Percentiles rank a stretch among this genome's conserved stretches.
Conservation (phyloP, 2,888 invertebrate species). For the Caenorhabditis zanzibari region DNA sequence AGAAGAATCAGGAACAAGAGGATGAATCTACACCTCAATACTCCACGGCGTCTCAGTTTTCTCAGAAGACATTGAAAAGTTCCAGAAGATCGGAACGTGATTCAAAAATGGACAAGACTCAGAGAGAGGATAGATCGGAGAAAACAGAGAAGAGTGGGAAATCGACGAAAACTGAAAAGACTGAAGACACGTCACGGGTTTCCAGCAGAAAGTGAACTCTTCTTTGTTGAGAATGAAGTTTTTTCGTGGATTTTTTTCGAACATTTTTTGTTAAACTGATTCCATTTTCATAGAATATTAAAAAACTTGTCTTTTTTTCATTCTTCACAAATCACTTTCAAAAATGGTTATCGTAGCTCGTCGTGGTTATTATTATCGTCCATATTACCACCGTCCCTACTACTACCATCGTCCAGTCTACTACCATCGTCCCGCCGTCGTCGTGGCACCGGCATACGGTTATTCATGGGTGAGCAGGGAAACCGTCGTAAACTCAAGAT, state of each 20-base stretch:
- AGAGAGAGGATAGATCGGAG: slow-evolving; percentile 3
- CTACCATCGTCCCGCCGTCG: slow-evolving; percentile 3
- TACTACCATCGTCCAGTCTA: slow-evolving; percentile 39
- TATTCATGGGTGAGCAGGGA: slow-evolving; percentile 30
- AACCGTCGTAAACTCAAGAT: not conserved
- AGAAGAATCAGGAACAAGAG: not conserved
- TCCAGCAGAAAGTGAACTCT: slow-evolving; percentile 1
- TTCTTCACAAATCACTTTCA: not conserved
- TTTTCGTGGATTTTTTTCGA: not conserved
- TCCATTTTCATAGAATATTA: not conserved
- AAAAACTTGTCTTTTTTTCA: not conserved
- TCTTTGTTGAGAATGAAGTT: not conserved
- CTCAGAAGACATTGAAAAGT: not conserved
- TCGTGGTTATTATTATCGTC: not conserved
- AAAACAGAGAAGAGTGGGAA: slow-evolving; percentile 6
- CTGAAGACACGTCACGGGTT: not conserved
- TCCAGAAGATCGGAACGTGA: not conserved
- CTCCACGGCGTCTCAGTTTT: not conserved
- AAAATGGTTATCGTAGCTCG: slow-evolving; percentile 4
- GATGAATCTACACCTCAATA: not conserved
- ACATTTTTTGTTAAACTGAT: too few species aligned
- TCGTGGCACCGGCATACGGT: not conserved
- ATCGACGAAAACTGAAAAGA: not conserved
- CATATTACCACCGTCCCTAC: not conserved
- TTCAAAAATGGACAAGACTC: slow-evolving; percentile 25